Evolutionary conservation across 2,113 vertebrate genomes (phyloP).

Genomic region (Neopipo cinnamomea): DNA sequence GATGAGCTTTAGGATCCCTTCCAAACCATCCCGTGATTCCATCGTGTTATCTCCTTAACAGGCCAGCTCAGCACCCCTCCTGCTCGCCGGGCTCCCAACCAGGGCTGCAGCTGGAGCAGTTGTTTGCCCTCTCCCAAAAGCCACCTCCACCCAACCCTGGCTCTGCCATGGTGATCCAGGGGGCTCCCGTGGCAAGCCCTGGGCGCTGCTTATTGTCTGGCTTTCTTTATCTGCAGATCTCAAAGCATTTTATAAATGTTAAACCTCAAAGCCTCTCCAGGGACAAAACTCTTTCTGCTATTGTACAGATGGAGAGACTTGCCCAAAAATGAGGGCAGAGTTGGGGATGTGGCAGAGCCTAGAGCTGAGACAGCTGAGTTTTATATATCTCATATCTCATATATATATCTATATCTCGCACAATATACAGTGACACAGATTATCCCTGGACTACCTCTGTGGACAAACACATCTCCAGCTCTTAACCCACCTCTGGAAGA

Average conservation of each 20-base stretch:
- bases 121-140: conserved; percentile 16
- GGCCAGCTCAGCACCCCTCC: background rate
- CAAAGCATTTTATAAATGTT: conserved; percentile 29
- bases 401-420: background rate
- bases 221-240: conserved; percentile 46
- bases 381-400: background rate
- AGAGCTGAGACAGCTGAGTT: background rate
- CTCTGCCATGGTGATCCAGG: background rate
- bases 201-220: background rate
- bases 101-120: background rate
- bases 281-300: conserved; percentile 10
- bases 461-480: background rate
- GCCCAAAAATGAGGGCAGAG: conserved; percentile 27
- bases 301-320: conserved; percentile 8
- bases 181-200: conserved; percentile 5
- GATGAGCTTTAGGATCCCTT: background rate
- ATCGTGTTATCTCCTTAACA: background rate
- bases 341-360: background rate
- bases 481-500: background rate
- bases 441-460: background rate
- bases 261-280: conserved; percentile 28
- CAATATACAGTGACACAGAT: background rate
- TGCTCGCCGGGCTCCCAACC: background rate
- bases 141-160: conserved; percentile 24
- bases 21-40: background rate